Base-by-base conservation (phyloP, 1,140 invertebrate species). In the Brachionus paranguensis region DNA sequence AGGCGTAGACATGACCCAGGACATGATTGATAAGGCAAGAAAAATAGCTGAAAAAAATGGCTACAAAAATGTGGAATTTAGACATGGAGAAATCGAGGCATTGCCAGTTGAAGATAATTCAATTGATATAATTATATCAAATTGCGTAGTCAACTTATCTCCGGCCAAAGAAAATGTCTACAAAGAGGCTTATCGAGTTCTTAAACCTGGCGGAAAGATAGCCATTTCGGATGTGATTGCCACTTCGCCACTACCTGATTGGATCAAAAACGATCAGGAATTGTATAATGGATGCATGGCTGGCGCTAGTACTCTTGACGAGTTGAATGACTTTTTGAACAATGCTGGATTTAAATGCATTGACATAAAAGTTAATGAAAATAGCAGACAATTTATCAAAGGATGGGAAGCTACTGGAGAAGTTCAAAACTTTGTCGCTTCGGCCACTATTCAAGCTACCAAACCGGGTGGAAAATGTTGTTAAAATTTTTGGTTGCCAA, bases 1-100 rank as follows among this genome's bases (percentile, higher is more conserved):
- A 12, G 87, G 88, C 1, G 76, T 88, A 11, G 88, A 88, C 83
- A 88, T 88, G 88, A 89, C 88, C 41, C 86, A 88, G 70, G 87
- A 88, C 84, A 87, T 88, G 88, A 85, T 89, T 10, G 85, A 85
- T 29, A 85, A 87, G 8, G 86, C 88, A 1, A 86, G 84, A 12
- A 86, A 87, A 43, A 87, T 87, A 72, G 85, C 87, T 43, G 86
- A 87, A 27, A 86, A 86, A 84, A 88, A 86, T 85, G 86, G 86
- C n/a, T 88, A 86, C 70, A 83, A 76, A 3, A 88, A 88, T 81
- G 85, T 87, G 8, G 84, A 86, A n/a, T 89, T 88, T 86, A 85
- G 86, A 17, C 85, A 87, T 47, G 88, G 88, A 4, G 87, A 88
- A 60, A 88, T 89, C 43, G 88, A 89, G 79, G 86, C 86, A 17